Base-by-base conservation (phyloP, 2,113 vertebrate genomes). In the Chrysochloris asiatica region DNA sequence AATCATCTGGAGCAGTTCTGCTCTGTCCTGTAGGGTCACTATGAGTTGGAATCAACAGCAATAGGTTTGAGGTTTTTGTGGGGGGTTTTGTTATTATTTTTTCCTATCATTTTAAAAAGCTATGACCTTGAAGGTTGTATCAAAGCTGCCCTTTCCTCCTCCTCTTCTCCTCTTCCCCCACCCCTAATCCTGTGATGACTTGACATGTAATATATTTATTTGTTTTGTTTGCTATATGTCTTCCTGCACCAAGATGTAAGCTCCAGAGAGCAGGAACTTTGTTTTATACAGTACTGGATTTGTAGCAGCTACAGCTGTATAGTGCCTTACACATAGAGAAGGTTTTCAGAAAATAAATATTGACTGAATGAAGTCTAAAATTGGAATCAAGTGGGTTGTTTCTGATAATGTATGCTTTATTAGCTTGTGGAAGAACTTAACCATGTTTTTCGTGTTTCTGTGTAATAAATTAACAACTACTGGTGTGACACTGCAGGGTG, bases 301-400 rank as follows among this genome's bases (percentile, higher is more conserved):
- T 59, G 38, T 75, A 8, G 56, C 14, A 69, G 14, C 56, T 28
- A 0, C 19, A 2, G 1, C 26, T 14, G 2, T 4, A 21, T 3
- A 0, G 21, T 8, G 3, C 81, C 11, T 9, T 3, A 4, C 38
- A 26, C 12, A 0, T 7, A 12, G 43, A 56, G 48, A 54, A 4
- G 3, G 3, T 8, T 6, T 14, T 0, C 36, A 26, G 43, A 30
- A 67, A 24, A 21, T 30, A 17, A 11, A 4, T 24, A 8, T 1
- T 19, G 2, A 26, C 33, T 38, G 79, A 78, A 21, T 45, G 89
- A 69, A 33, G 11, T 22, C 38, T 16, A 19, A 30, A 3, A 4
- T 48, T 24, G 16, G 48, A 38, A 14, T 33, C 48, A 43, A 28
- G 2, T 3, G 26, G 2, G 1, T 45, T 16, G n/a, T 22, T 33